Percentiles rank a stretch among this genome's conserved stretches.
phyloP scores from a whole-genome alignment of 2,888 invertebrate genomes.

The Megaustenia siamemsis region DNA sequence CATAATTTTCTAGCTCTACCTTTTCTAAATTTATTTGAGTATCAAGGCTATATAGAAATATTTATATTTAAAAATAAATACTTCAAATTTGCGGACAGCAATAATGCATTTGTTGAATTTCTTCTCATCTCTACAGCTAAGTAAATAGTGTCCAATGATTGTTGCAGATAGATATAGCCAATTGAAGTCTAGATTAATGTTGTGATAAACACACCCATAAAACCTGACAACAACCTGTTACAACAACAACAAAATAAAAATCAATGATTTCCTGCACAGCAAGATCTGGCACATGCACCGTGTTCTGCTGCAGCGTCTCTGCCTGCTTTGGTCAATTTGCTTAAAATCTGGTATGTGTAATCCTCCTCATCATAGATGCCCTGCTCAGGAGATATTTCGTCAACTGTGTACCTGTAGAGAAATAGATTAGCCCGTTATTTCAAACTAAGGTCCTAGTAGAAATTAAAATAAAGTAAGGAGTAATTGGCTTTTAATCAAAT shows the following conservation, averaged over 20 bases:
- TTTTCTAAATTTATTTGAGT: too few relatives aligned
- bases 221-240: neutral
- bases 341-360: conserved; percentile 84
- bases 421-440: neutral
- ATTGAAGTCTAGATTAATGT: neutral
- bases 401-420: conserved; percentile 83
- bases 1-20: too few relatives aligned
- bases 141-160: neutral
- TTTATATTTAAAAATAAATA: too few relatives aligned
- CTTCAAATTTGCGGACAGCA: too few relatives aligned
- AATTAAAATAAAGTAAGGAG: too few relatives aligned
- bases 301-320: conserved; percentile 52
- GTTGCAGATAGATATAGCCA: neutral
- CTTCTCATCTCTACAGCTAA: neutral
- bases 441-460: too few relatives aligned
- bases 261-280: conserved; percentile 48
- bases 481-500: too few relatives aligned
- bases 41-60: too few relatives aligned
- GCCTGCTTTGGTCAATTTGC: conserved; percentile 75
- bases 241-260: neutral
- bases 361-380: conserved; percentile 80
- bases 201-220: neutral
- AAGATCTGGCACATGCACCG: conserved; percentile 47
- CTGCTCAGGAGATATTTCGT: conserved; percentile 86
- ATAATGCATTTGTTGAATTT: too few relatives aligned